Evolutionary conservation across 1,140 invertebrate species (phyloP).

Genomic region (Fopius arisanus): DNA sequence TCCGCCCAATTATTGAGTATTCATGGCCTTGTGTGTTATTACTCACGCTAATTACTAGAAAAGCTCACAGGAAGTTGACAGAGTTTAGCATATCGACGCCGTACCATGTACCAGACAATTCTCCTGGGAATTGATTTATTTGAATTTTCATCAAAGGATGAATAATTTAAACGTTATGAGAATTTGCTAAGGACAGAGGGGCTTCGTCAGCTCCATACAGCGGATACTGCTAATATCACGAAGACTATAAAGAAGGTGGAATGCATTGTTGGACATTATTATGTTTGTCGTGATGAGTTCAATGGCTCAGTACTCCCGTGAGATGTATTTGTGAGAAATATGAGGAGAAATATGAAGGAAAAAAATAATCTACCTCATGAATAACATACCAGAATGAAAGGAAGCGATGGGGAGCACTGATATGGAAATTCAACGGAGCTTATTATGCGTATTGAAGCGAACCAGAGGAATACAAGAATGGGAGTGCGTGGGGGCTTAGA

Average conservation of each 20-base stretch:
- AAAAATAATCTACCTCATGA: slow-evolving; percentile 11
- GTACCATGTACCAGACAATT: not conserved
- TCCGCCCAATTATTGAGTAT: too few species aligned
- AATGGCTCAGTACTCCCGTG: not conserved
- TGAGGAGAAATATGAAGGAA: not conserved
- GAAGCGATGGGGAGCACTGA: slow-evolving; percentile 20
- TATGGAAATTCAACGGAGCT: slow-evolving; percentile 32
- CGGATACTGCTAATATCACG: not conserved
- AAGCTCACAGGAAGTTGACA: too few species aligned
- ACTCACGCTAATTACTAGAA: too few species aligned
- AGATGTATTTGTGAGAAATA: not conserved
- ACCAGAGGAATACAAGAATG: not conserved
- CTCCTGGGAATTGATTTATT: not conserved
- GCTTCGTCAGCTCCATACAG: not conserved
- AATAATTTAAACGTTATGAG: not conserved
- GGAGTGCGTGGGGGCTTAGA: not conserved
- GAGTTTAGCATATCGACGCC: too few species aligned
- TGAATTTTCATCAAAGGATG: not conserved
- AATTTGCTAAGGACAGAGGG: not conserved
- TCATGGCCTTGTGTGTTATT: too few species aligned
- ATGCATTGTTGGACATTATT: slow-evolving; percentile 11
- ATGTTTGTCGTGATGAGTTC: not conserved
- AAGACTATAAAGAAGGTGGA: not conserved
- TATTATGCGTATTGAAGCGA: slow-evolving; percentile 26
- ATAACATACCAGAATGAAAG: slow-evolving; percentile 22